These are phyloP conservation scores for fruit fly (Drosophila melanogaster) DNA, from an alignment of 1,140 invertebrate genomes.

Conservation along the genomic window DNA sequence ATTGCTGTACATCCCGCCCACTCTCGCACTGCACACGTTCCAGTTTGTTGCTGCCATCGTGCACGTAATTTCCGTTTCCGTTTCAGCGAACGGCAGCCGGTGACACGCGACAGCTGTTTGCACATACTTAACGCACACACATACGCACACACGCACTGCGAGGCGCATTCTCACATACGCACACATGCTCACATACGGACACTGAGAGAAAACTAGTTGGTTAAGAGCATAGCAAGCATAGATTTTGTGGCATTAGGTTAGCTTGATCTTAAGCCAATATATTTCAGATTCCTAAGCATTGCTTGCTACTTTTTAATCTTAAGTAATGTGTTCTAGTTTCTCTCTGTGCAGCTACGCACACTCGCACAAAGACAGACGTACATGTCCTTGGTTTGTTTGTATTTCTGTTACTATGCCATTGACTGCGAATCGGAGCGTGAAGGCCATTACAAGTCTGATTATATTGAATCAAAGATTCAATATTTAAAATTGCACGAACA, in stretches of 20 bases:
- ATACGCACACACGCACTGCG: constrained; percentile 20
- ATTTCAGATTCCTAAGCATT: too few species aligned
- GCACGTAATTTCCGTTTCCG: constrained; percentile 82
- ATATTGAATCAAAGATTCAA: constrained; percentile 74
- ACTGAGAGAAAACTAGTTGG: constrained; percentile 1
- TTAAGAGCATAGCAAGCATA: too few species aligned
- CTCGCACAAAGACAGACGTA: constrained; percentile 9
- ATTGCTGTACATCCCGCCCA: constrained; percentile 12
- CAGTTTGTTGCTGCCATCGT: constrained; percentile 61
- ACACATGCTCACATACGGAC: too few species aligned
- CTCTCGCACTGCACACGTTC: constrained; percentile 21
- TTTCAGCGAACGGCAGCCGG: constrained; percentile 75
- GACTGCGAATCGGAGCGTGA: constrained; percentile 68
- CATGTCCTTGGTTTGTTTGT: constrained; percentile 37
- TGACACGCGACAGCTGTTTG: constrained; percentile 80
- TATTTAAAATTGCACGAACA: constrained; percentile 74
- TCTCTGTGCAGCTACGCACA: constrained; percentile 14
- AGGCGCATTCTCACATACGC: constrained; percentile 12
- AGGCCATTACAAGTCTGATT: constrained; percentile 79
- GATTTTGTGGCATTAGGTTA: too few species aligned
- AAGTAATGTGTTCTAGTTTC: not conserved
- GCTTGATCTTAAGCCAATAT: too few species aligned
- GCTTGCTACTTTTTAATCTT: not conserved
- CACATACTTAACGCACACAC: constrained; percentile 62
- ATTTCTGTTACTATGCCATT: constrained; percentile 63